Base-by-base conservation (phyloP, 2,888 invertebrate genomes). In the Rhingia rostrata region DNA sequence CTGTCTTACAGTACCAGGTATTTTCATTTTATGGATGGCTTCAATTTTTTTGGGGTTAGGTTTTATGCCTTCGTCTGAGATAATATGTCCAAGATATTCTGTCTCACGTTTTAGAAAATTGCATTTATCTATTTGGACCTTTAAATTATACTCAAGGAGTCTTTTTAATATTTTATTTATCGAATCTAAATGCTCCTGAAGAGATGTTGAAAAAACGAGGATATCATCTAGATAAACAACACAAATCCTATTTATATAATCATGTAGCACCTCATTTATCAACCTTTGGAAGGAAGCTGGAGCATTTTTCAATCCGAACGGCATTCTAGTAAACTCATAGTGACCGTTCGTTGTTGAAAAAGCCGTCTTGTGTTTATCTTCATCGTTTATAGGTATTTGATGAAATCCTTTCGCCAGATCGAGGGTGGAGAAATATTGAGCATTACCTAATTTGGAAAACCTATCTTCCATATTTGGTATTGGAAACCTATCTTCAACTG, bases 31-130 rank as follows among this genome's bases (percentile, higher is more conserved):
- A 64, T 84, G 54, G 60, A 72, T 54, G 35, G 32, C 7, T 66
- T 83, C 6, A 6, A 74, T 53, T 54, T 83, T 83, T 12, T 73
- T 45, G 7, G 73, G 78, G 7, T 81, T 86, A 0, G 77, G 77
- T 58, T 74, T 78, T 12, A 74, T 47, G 9, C 81, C 81, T 14
- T 72, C 43, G 6, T 45, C n/a, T 6, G 83, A 81, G 10, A 86
- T 49, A 3, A 67, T 14, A 22, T 67, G 54, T 32, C 66, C 66
- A 4, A 66, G 6, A 39, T 41, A 66, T 51, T 66, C 41, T 5
- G 66, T 66, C 7, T 66, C 39, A 0, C 32, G 30, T 41, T 53
- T 67, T 3, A 67, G 2, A 7, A 67, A 54, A 43, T 35, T 54
- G 41, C 54, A 67, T 43, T 54, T 63, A 33, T 63, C 64, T 5